Evolutionary conservation across 2,888 invertebrate genomes (phyloP).

Genomic region (Ophion slaviceki): DNA sequence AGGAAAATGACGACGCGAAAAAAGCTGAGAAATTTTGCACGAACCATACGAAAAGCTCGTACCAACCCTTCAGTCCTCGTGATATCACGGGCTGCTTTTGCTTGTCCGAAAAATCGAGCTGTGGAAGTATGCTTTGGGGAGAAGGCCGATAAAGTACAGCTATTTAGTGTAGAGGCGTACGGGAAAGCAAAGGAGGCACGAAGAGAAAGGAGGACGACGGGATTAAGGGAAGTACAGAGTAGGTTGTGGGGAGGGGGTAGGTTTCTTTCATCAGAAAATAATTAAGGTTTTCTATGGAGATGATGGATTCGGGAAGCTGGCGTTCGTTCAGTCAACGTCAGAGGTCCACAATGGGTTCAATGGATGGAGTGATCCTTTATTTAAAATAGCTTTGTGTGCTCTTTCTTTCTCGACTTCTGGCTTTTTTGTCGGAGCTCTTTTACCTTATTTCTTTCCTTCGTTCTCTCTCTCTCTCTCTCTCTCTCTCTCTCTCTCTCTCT

Average conservation of each 20-base stretch:
- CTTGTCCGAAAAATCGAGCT: neutral
- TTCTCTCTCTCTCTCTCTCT: conserved; percentile 58
- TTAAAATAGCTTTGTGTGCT: conserved; percentile 84
- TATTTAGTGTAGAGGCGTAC: conserved; percentile 29
- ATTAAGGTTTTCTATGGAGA: conserved; percentile 83
- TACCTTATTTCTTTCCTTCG: conserved; percentile 58
- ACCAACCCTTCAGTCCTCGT: too few relatives aligned
- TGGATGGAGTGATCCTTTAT: conserved; percentile 83
- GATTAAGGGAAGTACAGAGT: conserved; percentile 47
- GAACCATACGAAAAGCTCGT: too few relatives aligned
- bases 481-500: conserved; percentile 60
- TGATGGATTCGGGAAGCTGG: conserved; percentile 80
- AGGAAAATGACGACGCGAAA: neutral
- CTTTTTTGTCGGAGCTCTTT: conserved; percentile 57
- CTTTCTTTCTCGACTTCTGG: conserved; percentile 61
- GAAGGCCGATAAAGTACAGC: conserved; percentile 30
- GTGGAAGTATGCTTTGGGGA: neutral
- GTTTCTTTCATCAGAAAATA: conserved; percentile 83
- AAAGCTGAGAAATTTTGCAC: neutral
- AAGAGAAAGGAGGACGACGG: conserved; percentile 54
- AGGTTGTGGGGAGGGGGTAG: conserved; percentile 59
- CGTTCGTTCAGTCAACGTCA: conserved; percentile 79
- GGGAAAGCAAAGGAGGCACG: conserved; percentile 49
- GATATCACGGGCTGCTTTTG: neutral
- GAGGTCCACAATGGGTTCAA: conserved; percentile 83